Base-by-base conservation (phyloP, 2,797 vertebrate species). In the Gila robusta region DNA sequence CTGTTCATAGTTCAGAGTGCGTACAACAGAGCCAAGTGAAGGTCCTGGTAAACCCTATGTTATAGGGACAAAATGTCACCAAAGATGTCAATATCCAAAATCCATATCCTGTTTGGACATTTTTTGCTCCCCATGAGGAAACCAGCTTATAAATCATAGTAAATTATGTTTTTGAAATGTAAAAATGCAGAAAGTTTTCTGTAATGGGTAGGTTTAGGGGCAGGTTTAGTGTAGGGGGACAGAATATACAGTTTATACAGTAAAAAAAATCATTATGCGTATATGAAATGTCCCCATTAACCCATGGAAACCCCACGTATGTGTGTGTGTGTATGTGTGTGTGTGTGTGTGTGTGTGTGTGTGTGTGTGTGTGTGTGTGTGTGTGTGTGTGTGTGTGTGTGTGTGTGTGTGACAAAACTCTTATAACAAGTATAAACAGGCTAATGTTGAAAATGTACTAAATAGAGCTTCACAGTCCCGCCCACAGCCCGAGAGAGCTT, bases 1-100 rank as follows among this genome's bases (percentile, higher is more conserved):
- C 6, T 26, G 79, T 39, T 81, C 66, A 70, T 69, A 69, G 79
- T 81, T 69, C 66, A 70, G 32, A 69, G 21, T 19, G 23, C 32
- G 4, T 69, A 16, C 3, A 70, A 70, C 64, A 39, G 39, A 47
- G 47, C 47, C 47, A 49, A 49, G 47, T 16, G 47, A 5, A 16
- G 14, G 4, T 49, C 4, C 4, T 14, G 44, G 44, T 14, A 47
- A 47, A 47, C 44, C 12, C 14, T 47, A 12, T 44, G 41, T 44
- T 44, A 41, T 44, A 12, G 44, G 4, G 14, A 49, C 47, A 49
- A 16, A 49, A 47, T 47, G 47, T 49, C 14, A 16, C 14, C 47
- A 49, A 49, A 49, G 14, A 5, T 16, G 47, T 49, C 47, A 49
- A 16, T 49, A 49, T 49, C 47, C 4, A 3, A 49, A 49, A 49